Evolutionary conservation across 2,113 vertebrate species (phyloP).

Genomic region (Chionis minor): DNA sequence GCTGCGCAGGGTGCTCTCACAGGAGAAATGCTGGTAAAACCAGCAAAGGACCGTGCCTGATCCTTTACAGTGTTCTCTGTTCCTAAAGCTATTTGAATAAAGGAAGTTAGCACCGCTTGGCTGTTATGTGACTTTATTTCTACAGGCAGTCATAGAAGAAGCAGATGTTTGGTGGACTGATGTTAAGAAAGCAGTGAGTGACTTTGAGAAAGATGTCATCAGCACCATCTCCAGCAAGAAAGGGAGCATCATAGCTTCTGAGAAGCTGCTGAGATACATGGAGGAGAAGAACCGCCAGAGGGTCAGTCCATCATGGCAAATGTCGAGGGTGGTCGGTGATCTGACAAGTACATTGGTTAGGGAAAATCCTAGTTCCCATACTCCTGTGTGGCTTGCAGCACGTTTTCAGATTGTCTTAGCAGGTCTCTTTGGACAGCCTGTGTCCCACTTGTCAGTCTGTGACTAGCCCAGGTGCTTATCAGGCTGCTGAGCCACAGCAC

Average conservation of each 20-base stretch:
- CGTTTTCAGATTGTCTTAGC: neutral
- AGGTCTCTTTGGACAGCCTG: neutral
- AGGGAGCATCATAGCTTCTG: slow-evolving; percentile 64
- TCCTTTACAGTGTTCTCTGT: neutral
- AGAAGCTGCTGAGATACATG: slow-evolving; percentile 77
- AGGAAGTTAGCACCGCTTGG: neutral
- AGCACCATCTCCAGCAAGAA: slow-evolving; percentile 67
- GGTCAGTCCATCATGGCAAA: slow-evolving; percentile 62
- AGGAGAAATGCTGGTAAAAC: neutral
- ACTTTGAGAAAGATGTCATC: slow-evolving; percentile 78
- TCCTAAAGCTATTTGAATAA: neutral
- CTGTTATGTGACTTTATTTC: neutral
- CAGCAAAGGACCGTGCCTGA: neutral
- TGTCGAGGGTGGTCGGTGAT: neutral
- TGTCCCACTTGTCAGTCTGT: neutral
- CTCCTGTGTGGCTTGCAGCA: neutral
- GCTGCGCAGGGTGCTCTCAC: neutral
- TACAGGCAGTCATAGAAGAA: slow-evolving; percentile 77
- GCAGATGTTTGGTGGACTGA: slow-evolving; percentile 70
- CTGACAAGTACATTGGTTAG: neutral
- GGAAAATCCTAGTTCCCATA: neutral
- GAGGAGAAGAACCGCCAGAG: slow-evolving; percentile 72
- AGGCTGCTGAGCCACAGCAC: neutral
- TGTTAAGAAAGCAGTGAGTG: slow-evolving; percentile 62
- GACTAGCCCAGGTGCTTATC: neutral